Evolutionary conservation across 2,113 vertebrate genomes (phyloP), one percentile per base, ranked within the genome.

Genomic region (Suricata suricatta): DNA sequence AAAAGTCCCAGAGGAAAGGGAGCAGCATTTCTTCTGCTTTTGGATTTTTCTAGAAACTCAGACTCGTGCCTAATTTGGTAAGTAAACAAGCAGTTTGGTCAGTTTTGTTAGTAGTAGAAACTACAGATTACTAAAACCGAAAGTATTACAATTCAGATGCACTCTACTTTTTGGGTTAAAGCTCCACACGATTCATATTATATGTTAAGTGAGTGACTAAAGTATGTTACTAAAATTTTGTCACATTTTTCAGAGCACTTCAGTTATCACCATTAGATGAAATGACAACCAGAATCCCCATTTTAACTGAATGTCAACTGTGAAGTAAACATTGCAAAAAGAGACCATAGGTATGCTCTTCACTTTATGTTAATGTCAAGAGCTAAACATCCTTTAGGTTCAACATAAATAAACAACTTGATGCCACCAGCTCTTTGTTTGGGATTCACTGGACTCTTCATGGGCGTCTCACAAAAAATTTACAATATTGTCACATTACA

Each of bases 21-120:
- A 96, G 21, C 50, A 29, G 35, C 21, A 8, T 87, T 80, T 60
- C 31, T 93, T 76, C 80, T 89, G n/a, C 77, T 90, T 90, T 72
- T n/a, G 44, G 19, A 23, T 96, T 96, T 92, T 76, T 77, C 57
- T 90, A 25, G 82, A 44, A 90, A 89, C n/a, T 92, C 72, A 82
- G 81, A 41, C 19, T 69, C 25, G 15, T 72, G 19, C 16, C 33
- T 77, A 35, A 41, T 77, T 86, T 86, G 12, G 27, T 76, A 90
- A 84, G 85, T 35, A 52, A 50, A 41, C 52, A 83, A 93, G 19
- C 77, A 57, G 17, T 52, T 79, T 14, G 41, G 11, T 64, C 35
- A 12, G 12, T n/a, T 64, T 77, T 12, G 25, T 38, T 77, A 47
- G 15, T 50, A 31, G 52, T 89, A 63, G 35, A 81, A 81, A 63